Conservation (phyloP, 2,888 invertebrate species). For the Sericinus montela region DNA sequence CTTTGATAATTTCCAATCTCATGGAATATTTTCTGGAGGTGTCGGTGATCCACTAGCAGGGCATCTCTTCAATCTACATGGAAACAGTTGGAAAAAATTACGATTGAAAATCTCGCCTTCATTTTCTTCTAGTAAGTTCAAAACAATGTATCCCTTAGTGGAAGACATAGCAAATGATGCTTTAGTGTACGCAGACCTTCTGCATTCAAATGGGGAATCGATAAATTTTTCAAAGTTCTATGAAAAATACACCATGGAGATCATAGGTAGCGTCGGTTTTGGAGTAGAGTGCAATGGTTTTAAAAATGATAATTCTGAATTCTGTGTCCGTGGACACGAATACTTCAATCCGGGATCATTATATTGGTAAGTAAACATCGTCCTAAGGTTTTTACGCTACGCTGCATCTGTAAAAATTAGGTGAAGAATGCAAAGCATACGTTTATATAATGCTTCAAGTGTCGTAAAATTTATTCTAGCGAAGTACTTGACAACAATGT, state of each 20-base stretch:
- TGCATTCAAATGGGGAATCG: slow-evolving; percentile 41
- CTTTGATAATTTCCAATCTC: slow-evolving; percentile 82
- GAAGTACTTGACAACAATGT: too few species aligned
- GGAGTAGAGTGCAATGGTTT: slow-evolving; percentile 81
- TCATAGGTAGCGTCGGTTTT: slow-evolving; percentile 81
- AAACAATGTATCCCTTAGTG: slow-evolving; percentile 81
- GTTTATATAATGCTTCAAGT: too few species aligned
- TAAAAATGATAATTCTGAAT: slow-evolving; percentile 74
- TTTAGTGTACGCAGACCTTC: slow-evolving; percentile 51
- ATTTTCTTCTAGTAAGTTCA: slow-evolving; percentile 84
- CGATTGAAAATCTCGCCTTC: slow-evolving; percentile 82
- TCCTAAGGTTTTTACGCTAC: too few species aligned
- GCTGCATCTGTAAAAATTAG: too few species aligned
- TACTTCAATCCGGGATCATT: slow-evolving; percentile 58
- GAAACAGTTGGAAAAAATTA: slow-evolving; percentile 81
- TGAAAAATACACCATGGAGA: slow-evolving; percentile 80
- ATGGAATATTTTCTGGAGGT: slow-evolving; percentile 81
- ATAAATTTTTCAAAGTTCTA: slow-evolving; percentile 78
- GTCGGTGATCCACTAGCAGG: slow-evolving; percentile 80
- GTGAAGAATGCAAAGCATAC: too few species aligned
- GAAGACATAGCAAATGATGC: slow-evolving; percentile 77
- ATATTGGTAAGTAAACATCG: slow-evolving; percentile 55
- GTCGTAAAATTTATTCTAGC: too few species aligned
- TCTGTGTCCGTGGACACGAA: slow-evolving; percentile 64
- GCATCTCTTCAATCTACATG: slow-evolving; percentile 79